Evolutionary conservation across 2,113 vertebrate species (phyloP).

Genomic region (Zootoca vivipara): DNA sequence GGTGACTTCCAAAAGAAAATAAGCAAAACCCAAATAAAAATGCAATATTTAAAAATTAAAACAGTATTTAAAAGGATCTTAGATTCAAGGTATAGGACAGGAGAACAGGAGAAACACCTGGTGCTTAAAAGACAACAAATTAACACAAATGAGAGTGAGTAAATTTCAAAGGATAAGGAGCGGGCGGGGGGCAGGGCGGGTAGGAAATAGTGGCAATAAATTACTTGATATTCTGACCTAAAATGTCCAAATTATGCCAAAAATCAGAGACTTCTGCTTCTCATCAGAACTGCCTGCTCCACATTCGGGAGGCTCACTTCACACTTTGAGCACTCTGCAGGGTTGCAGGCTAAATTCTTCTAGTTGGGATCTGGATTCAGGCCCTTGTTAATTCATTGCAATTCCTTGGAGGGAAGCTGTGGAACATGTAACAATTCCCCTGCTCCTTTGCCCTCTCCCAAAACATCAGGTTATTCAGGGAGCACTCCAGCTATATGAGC

Average conservation of each 20-base stretch:
- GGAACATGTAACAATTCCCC: slow-evolving; percentile 1
- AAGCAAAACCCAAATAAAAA: background rate
- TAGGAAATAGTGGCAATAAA: slow-evolving; percentile 18
- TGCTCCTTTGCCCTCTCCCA: background rate
- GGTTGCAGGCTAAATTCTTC: slow-evolving; percentile 67
- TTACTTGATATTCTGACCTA: background rate
- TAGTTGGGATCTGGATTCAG: slow-evolving; percentile 54
- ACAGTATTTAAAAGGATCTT: background rate
- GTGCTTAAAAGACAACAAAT: background rate
- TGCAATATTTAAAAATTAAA: background rate
- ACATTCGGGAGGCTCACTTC: background rate
- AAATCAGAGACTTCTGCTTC: background rate
- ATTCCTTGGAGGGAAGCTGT: slow-evolving; percentile 56
- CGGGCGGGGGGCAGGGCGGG: background rate
- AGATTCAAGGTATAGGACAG: background rate
- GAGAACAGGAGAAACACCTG: background rate
- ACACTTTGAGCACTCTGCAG: slow-evolving; percentile 45
- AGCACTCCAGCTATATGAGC: slow-evolving; percentile 45
- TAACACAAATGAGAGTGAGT: background rate
- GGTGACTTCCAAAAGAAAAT: background rate
- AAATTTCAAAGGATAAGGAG: background rate
- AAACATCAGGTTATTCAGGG: slow-evolving; percentile 63
- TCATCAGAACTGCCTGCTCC: background rate
- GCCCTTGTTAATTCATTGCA: slow-evolving; percentile 31
- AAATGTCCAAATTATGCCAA: background rate